Percentiles rank a stretch among this genome's conserved stretches.
Evolutionary conservation across 2,113 vertebrate genomes (phyloP).

Genomic region (Datnioides undecimradiatus): DNA sequence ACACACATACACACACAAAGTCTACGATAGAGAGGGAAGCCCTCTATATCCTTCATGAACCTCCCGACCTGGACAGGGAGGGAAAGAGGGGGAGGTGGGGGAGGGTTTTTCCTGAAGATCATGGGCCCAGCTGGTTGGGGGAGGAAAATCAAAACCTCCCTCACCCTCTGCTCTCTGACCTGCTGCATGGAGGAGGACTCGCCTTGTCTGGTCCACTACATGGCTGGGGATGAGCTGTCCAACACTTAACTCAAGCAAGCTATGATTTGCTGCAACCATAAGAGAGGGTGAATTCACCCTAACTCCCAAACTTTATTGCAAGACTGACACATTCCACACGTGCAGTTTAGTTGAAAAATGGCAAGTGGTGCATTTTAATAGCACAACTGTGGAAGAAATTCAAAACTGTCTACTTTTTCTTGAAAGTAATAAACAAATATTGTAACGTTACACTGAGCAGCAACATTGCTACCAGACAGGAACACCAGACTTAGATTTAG

Average conservation of each 20-base stretch:
- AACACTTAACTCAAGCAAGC: background rate
- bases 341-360: background rate
- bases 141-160: conserved; percentile 60
- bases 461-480: background rate
- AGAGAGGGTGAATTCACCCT: background rate
- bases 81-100: conserved; percentile 41
- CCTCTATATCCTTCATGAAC: conserved; percentile 71
- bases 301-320: background rate
- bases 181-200: conserved; percentile 42
- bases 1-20: conserved; percentile 35
- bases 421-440: background rate
- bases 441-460: background rate
- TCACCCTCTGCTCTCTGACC: conserved; percentile 77
- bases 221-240: conserved; percentile 19
- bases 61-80: conserved; percentile 69
- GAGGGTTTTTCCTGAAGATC: conserved; percentile 54
- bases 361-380: background rate
- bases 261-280: background rate
- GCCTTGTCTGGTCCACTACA: conserved; percentile 52
- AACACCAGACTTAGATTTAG: background rate
- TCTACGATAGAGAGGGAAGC: conserved; percentile 57
- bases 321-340: background rate
- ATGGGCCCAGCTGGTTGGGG: conserved; percentile 76
- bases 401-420: background rate
- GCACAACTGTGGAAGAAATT: background rate